These are phyloP conservation scores for Abrostola tripartita DNA, from an alignment of 2,888 invertebrate genomes.

Conservation along the genomic window DNA sequence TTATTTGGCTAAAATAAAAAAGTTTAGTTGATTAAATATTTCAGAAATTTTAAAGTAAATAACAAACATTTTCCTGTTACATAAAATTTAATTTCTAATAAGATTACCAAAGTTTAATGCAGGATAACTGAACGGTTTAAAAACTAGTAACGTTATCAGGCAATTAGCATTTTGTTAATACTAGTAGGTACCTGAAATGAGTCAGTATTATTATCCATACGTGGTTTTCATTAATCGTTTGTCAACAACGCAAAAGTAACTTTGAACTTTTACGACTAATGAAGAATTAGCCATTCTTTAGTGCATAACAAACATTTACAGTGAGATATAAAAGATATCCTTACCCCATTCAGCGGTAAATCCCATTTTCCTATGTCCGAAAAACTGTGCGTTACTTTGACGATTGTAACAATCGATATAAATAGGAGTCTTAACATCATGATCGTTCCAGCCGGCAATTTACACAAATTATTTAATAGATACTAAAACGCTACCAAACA, in stretches of 20 bases:
- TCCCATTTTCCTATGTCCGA: conserved; percentile 91
- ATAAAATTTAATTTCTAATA: neutral
- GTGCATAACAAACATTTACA: conserved; percentile 3
- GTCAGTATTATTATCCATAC: conserved; percentile 15
- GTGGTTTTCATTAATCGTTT: neutral
- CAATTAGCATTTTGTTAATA: conserved; percentile 8
- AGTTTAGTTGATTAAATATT: too few species aligned
- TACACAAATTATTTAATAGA: conserved; percentile 52
- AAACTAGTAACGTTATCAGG: neutral
- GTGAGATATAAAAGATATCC: conserved; percentile 36
- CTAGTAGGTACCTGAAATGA: conserved; percentile 10
- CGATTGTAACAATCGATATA: conserved; percentile 68
- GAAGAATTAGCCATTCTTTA: neutral
- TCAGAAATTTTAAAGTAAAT: neutral
- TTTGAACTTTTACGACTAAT: neutral
- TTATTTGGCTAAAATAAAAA: too few species aligned
- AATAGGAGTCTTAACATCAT: conserved; percentile 75
- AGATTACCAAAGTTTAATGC: neutral
- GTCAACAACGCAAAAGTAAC: conserved; percentile 5
- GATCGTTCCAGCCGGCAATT: conserved; percentile 27
- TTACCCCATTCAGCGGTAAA: conserved; percentile 88
- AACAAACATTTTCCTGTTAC: neutral
- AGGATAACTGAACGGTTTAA: neutral
- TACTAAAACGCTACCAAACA: conserved; percentile 48
- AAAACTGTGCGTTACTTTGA: conserved; percentile 79